Percentiles rank a stretch among this genome's conserved stretches.
These are phyloP conservation scores for Rallus crepitans DNA, from an alignment of 2,797 vertebrate genomes.

Conservation along the genomic window DNA sequence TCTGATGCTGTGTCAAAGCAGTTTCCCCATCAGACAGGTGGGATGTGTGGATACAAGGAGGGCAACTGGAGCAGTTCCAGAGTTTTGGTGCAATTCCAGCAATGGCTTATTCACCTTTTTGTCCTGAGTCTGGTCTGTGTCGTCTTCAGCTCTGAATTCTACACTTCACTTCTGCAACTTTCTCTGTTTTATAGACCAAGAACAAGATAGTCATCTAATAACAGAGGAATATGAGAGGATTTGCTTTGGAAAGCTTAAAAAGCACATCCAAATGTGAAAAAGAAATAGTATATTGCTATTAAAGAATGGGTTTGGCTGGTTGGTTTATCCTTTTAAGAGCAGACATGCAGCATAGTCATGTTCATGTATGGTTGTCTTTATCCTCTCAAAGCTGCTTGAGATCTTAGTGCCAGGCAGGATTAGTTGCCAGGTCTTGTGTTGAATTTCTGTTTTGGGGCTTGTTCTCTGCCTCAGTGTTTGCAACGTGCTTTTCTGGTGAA, in stretches of 20 bases:
- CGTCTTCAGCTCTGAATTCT: neutral
- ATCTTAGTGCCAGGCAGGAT: neutral
- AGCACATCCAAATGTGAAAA: neutral
- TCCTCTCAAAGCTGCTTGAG: neutral
- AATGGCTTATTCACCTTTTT: neutral
- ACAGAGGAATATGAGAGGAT: neutral
- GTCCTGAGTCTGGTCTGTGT: neutral
- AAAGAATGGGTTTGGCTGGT: neutral
- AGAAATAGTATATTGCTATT: neutral
- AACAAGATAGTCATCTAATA: neutral
- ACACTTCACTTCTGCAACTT: neutral
- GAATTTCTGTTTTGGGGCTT: neutral
- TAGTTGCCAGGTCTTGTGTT: neutral
- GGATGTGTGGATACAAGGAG: neutral
- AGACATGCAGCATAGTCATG: neutral
- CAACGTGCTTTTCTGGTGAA: neutral
- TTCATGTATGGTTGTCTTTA: accelerated
- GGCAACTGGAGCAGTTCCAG: neutral
- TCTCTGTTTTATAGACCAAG: too few relatives aligned
- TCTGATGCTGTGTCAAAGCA: neutral
- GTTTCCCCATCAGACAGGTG: neutral
- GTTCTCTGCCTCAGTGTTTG: neutral
- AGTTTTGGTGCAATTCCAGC: neutral
- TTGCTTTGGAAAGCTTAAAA: neutral
- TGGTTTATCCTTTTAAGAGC: neutral